Evolutionary conservation across 2,113 vertebrate genomes (phyloP).

Genomic region (Phaetusa simplex): DNA sequence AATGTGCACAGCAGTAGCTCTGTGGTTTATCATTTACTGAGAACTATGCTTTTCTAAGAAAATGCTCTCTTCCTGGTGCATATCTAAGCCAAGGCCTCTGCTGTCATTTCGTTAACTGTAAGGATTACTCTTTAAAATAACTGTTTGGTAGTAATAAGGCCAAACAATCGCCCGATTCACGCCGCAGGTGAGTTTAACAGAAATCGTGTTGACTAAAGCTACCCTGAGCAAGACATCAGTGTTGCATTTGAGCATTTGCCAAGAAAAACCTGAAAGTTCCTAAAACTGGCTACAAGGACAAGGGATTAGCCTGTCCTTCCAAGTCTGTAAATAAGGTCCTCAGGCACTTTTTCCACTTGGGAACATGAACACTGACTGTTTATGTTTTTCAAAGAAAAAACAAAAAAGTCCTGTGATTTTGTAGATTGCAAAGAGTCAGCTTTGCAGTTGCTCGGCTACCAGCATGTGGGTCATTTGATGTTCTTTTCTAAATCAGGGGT

Average conservation of each 20-base stretch:
- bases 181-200: conserved; percentile 54
- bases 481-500: conserved; percentile 49
- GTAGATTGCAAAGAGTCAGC: background rate
- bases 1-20: conserved; percentile 62
- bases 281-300: conserved; percentile 36
- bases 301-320: conserved; percentile 65
- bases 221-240: conserved; percentile 49
- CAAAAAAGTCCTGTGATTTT: background rate
- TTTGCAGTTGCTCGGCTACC: conserved; percentile 36
- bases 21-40: conserved; percentile 84
- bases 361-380: conserved; percentile 40
- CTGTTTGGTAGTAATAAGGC: conserved; percentile 47
- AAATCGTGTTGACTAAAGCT: conserved; percentile 64
- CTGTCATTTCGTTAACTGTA: conserved; percentile 58
- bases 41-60: conserved; percentile 85
- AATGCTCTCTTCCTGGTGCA: conserved; percentile 74
- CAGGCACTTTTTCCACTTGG: conserved; percentile 59
- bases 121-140: conserved; percentile 63
- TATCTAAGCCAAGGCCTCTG: conserved; percentile 66
- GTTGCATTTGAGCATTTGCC: conserved; percentile 69
- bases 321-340: conserved; percentile 62
- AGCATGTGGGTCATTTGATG: conserved; percentile 36
- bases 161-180: conserved; percentile 52
- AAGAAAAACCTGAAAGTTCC: conserved; percentile 64
- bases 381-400: background rate